Conservation (phyloP, 2,797 vertebrate species). For the Coccyzus lansbergi region DNA sequence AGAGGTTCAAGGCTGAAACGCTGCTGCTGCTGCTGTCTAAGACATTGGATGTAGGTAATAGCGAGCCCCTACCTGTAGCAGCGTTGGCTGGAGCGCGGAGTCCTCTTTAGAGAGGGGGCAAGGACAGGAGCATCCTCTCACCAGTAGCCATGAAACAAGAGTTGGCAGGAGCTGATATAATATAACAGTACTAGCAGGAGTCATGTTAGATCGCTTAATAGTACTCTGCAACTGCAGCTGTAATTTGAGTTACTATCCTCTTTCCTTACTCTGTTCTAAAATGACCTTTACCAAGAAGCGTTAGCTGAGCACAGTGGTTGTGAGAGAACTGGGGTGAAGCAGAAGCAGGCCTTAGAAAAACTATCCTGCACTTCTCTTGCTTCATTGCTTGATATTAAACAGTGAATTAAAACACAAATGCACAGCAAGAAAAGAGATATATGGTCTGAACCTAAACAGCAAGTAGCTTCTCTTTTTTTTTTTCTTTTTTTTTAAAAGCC, state of each 20-base stretch:
- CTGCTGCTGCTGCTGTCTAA: constrained; percentile 68
- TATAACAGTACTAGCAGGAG: constrained; percentile 64
- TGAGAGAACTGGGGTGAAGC: constrained; percentile 53
- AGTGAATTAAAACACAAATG: constrained; percentile 63
- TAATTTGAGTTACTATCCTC: constrained; percentile 27
- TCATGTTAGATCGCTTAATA: constrained; percentile 47
- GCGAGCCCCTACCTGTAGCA: constrained; percentile 45
- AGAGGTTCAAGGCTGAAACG: constrained; percentile 70
- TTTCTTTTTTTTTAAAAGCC: constrained; percentile 37
- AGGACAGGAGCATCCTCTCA: constrained; percentile 67
- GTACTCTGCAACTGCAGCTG: constrained; percentile 68
- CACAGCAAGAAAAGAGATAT: constrained; percentile 73
- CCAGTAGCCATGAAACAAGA: constrained; percentile 41
- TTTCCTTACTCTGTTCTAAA: constrained; percentile 22
- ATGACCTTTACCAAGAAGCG: constrained; percentile 45
- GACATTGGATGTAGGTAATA: constrained; percentile 57
- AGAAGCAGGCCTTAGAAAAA: constrained; percentile 51
- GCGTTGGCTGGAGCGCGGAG: constrained; percentile 30
- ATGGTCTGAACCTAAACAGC: constrained; percentile 57
- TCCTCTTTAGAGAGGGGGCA: constrained; percentile 57
- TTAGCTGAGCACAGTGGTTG: constrained; percentile 66
- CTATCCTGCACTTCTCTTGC: constrained; percentile 66
- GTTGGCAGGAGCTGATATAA: constrained; percentile 70
- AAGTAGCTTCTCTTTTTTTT: constrained; percentile 18
- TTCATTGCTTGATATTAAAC: constrained; percentile 69